phyloP scores from a whole-genome alignment of 2,888 invertebrate species.

The Pyrgus malvae region DNA sequence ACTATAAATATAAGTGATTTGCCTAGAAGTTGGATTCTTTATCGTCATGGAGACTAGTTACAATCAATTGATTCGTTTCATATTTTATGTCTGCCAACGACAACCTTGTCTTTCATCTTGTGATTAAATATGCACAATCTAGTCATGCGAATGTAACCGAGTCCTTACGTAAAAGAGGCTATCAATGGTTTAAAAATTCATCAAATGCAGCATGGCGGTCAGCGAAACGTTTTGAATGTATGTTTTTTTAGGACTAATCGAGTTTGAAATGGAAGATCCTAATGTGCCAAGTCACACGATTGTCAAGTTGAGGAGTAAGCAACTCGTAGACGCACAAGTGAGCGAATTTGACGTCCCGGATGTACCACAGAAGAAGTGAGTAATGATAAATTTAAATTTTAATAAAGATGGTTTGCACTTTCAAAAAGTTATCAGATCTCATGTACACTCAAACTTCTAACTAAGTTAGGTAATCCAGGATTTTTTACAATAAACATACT shows the following conservation, averaged over 20 bases:
- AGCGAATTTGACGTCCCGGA: conserved; percentile 74
- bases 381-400: no score
- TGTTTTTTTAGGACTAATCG: conserved; percentile 61
- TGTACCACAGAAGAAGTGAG: conserved; percentile 42
- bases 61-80: neutral
- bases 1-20: no score
- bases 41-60: no score
- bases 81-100: neutral
- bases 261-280: conserved; percentile 78
- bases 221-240: neutral
- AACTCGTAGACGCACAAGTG: conserved; percentile 76
- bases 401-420: no score
- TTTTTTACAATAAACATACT: no score
- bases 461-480: no score
- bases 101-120: neutral
- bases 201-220: neutral
- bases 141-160: neutral
- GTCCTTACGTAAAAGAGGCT: no score
- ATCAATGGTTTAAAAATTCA: neutral
- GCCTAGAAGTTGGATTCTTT: no score
- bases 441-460: no score
- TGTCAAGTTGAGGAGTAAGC: conserved; percentile 77
- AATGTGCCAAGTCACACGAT: conserved; percentile 75
- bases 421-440: no score
- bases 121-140: neutral